phyloP scores from a whole-genome alignment of 2,888 invertebrate species.

The Nomada ruficornis region DNA sequence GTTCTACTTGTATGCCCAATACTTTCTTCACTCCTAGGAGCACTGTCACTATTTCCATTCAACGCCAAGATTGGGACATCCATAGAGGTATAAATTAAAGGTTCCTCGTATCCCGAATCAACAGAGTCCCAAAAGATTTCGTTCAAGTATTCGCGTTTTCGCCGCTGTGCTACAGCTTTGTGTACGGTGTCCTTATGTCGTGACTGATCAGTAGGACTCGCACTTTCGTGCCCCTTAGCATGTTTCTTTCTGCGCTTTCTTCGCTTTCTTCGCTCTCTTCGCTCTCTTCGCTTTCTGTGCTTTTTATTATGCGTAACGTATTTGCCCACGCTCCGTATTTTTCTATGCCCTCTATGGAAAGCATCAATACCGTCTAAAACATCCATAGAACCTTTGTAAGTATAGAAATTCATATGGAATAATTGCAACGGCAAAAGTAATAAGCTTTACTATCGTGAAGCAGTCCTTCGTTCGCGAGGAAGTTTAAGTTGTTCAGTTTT shows the following conservation, averaged over 20 bases:
- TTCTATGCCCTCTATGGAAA: conserved; percentile 23
- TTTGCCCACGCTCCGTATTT: conserved; percentile 45
- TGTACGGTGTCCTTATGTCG: conserved; percentile 56
- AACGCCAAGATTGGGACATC: conserved; percentile 31
- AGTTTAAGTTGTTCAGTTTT: conserved; percentile 13
- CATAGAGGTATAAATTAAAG: conserved; percentile 65
- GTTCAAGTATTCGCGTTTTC: conserved; percentile 69
- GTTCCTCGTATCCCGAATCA: conserved; percentile 69
- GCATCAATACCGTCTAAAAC: conserved; percentile 15
- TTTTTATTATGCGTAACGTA: conserved; percentile 18
- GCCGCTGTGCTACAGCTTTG: conserved; percentile 61
- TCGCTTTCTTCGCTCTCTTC: not conserved
- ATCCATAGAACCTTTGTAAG: not conserved
- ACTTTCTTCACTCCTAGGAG: not conserved
- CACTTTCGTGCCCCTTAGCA: conserved; percentile 46
- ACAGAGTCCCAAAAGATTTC: conserved; percentile 50
- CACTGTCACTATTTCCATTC: not conserved
- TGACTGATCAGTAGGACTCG: conserved; percentile 43
- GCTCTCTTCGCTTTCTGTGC: not conserved
- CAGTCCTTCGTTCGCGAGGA: not conserved
- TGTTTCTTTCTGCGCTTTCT: conserved; percentile 37
- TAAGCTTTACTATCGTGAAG: conserved; percentile 31
- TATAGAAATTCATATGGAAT: not conserved
- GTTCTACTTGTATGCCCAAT: not conserved
- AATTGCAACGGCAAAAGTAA: too few species aligned